phyloP scores from a whole-genome alignment of 2,797 vertebrate genomes.

The Sternarchorhynchus goeldii region DNA sequence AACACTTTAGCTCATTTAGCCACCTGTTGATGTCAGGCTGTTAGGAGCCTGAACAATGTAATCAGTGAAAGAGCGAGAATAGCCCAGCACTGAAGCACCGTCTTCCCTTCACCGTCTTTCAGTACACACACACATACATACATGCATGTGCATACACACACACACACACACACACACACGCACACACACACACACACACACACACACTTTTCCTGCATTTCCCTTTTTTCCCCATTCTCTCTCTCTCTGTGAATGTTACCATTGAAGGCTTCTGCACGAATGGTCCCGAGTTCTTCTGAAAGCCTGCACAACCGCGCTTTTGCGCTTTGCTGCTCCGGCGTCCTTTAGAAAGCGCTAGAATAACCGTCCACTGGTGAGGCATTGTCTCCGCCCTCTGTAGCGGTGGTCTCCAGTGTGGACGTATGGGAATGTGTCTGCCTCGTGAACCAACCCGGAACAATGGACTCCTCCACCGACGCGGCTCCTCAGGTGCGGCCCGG shows the following conservation, averaged over 20 bases:
- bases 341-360: conserved; percentile 53
- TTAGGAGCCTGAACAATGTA: conserved; percentile 48
- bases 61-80: conserved; percentile 56
- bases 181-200: conserved; percentile 41
- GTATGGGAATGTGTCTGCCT: conserved; percentile 44
- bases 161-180: conserved; percentile 30
- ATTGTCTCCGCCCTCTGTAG: conserved; percentile 49
- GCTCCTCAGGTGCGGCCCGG: conserved; percentile 27
- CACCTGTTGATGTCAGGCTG: conserved; percentile 68
- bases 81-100: conserved; percentile 32
- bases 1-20: conserved; percentile 50
- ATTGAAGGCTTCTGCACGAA: conserved; percentile 49
- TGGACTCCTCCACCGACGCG: conserved; percentile 18
- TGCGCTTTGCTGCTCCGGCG: conserved; percentile 19
- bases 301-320: conserved; percentile 37
- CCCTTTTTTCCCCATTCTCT: conserved; percentile 34
- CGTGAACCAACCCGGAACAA: conserved; percentile 39
- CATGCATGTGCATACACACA: conserved; percentile 48
- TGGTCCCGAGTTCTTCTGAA: conserved; percentile 51
- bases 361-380: conserved; percentile 49
- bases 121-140: conserved; percentile 5
- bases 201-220: conserved; percentile 18
- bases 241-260: conserved; percentile 51
- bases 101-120: background rate
- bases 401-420: conserved; percentile 28